Percentiles rank a stretch among this genome's conserved stretches.
Conservation (phyloP, 2,888 invertebrate genomes). For the Plebejus anna region DNA sequence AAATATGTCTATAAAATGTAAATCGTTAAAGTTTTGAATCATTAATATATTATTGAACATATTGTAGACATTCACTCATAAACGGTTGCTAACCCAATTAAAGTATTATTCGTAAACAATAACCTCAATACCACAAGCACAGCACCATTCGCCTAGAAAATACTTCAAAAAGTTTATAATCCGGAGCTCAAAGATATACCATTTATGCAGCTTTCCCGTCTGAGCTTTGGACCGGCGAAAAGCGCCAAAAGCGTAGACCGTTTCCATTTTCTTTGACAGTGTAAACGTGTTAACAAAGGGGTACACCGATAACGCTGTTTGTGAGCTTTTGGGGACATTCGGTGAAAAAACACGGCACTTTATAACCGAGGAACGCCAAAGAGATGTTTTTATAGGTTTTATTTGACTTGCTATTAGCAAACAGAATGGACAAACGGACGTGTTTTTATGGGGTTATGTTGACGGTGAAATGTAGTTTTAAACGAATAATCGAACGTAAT, state of each 20-base stretch:
- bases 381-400: constrained; percentile 18
- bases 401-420: constrained; percentile 14
- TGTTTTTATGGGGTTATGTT: background rate
- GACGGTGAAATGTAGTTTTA: background rate
- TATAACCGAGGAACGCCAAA: constrained; percentile 14
- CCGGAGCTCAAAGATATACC: constrained; percentile 21
- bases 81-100: too few species aligned
- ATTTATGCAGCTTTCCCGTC: constrained; percentile 24
- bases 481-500: background rate
- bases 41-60: too few species aligned
- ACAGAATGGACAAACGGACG: constrained; percentile 1
- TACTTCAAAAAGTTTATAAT: constrained; percentile 18
- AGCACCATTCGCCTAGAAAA: background rate
- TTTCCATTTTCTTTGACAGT: constrained; percentile 31
- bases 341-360: constrained; percentile 16
- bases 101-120: background rate
- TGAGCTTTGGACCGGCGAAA: constrained; percentile 21
- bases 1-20: too few species aligned
- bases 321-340: constrained; percentile 9
- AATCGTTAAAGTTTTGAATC: too few species aligned
- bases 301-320: constrained; percentile 22
- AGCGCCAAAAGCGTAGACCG: constrained; percentile 23
- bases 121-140: background rate
- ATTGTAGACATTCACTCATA: too few species aligned
- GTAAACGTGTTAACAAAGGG: constrained; percentile 29